phyloP scores from a whole-genome alignment of 2,888 invertebrate species.

The Anoplius nigerrimus region DNA sequence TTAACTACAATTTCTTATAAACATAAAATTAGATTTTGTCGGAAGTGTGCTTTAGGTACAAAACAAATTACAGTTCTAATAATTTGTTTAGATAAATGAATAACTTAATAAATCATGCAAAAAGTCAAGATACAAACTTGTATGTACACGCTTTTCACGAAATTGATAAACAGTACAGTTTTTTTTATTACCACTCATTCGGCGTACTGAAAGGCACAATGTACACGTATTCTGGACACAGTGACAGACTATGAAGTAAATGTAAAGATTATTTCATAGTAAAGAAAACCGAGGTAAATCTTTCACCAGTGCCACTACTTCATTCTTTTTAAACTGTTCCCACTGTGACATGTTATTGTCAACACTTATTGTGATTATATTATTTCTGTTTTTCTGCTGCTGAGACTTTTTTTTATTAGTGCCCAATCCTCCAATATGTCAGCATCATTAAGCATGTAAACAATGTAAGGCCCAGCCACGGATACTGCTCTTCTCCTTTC shows the following conservation, averaged over 20 bases:
- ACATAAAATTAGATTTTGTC: too few relatives aligned
- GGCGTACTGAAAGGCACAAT: conserved; percentile 5
- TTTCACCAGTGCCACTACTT: too few relatives aligned
- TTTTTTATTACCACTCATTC: background rate
- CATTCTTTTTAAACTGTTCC: background rate
- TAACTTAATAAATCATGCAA: too few relatives aligned
- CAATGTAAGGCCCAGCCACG: conserved; percentile 93
- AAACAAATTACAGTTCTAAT: too few relatives aligned
- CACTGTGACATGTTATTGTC: background rate
- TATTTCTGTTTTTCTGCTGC: conserved; percentile 70
- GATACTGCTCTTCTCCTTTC: conserved; percentile 85
- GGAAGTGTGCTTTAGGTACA: too few relatives aligned
- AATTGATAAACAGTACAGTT: too few relatives aligned
- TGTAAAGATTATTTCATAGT: background rate
- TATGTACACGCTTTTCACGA: too few relatives aligned
- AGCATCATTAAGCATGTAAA: conserved; percentile 94
- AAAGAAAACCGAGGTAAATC: background rate
- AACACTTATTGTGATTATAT: conserved; percentile 48
- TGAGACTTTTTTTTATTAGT: conserved; percentile 84
- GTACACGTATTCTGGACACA: background rate
- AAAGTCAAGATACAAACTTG: too few relatives aligned
- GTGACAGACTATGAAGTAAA: background rate
- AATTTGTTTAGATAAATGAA: too few relatives aligned
- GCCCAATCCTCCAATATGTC: conserved; percentile 98
- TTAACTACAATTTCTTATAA: too few relatives aligned